Evolutionary conservation across 2,113 vertebrate species (phyloP).

Genomic region (Amphiprion ocellaris): DNA sequence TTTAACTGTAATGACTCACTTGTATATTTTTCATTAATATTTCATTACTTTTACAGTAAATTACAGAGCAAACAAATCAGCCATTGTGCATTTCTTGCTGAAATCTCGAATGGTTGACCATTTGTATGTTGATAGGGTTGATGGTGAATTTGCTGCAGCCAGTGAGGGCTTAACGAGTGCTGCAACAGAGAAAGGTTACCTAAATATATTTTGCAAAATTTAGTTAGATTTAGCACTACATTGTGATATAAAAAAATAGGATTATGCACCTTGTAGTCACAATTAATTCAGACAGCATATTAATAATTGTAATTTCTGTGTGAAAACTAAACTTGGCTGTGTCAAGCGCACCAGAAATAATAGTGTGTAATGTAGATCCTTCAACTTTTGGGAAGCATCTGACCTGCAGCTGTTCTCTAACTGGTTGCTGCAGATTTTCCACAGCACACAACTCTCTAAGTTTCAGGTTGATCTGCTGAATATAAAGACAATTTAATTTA

Average conservation of each 20-base stretch:
- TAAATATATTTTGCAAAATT: no score
- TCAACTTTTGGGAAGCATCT: background rate
- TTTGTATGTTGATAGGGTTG: background rate
- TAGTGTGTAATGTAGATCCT: background rate
- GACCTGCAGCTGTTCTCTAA: background rate
- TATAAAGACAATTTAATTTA: no score
- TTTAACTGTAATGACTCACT: background rate
- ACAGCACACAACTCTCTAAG: background rate
- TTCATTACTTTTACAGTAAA: slow-evolving; percentile 20
- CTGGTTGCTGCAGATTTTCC: no score
- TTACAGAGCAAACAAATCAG: background rate
- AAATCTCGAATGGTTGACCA: background rate
- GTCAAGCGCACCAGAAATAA: no score
- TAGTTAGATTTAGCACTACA: no score
- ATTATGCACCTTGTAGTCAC: no score
- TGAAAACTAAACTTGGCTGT: no score
- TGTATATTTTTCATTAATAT: slow-evolving; percentile 9
- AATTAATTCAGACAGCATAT: no score
- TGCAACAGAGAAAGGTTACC: no score
- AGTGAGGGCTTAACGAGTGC: no score
- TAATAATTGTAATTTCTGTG: no score
- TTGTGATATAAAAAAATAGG: no score
- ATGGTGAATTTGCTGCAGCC: background rate
- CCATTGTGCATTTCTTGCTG: slow-evolving; percentile 2
- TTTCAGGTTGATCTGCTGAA: background rate